Evolutionary conservation across 2,113 vertebrate genomes (phyloP).

Genomic region (Meleagris gallopavo): DNA sequence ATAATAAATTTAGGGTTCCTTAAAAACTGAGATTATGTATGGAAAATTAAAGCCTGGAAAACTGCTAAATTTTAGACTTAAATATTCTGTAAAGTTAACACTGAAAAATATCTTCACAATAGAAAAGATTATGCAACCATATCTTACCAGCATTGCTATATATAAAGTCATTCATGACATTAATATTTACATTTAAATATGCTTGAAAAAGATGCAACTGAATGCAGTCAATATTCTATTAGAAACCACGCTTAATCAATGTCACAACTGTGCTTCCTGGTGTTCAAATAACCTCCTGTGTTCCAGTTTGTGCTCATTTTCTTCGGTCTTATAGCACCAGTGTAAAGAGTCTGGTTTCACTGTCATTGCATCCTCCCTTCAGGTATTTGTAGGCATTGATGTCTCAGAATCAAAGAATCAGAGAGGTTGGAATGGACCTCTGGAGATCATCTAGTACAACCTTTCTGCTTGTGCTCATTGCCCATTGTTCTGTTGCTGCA

Average conservation of each 20-base stretch:
- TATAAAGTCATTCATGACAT: not conserved
- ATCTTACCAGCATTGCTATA: not conserved
- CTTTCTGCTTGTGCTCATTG: not conserved
- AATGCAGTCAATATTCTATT: not conserved
- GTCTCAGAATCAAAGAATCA: not conserved
- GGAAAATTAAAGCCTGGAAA: not conserved
- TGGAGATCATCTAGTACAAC: not conserved
- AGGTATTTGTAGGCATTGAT: no score
- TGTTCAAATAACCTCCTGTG: no score
- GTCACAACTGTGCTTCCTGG: no score
- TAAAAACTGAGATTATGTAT: not conserved
- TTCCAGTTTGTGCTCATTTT: no score
- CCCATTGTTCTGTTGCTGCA: not conserved
- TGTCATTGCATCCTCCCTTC: no score
- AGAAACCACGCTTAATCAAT: not conserved
- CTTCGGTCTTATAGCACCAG: no score
- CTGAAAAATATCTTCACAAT: not conserved
- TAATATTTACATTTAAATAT: not conserved
- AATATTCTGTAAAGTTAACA: not conserved
- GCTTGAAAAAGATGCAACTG: not conserved
- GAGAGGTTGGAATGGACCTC: not conserved
- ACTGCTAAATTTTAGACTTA: not conserved
- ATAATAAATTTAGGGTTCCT: not conserved
- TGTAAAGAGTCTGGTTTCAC: no score
- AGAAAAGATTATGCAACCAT: not conserved